A percentile compares a stretch with the other conserved stretches of the same genome.
phyloP scores from a whole-genome alignment of 2,888 invertebrate genomes.

The Amblyjoppa proteus region DNA sequence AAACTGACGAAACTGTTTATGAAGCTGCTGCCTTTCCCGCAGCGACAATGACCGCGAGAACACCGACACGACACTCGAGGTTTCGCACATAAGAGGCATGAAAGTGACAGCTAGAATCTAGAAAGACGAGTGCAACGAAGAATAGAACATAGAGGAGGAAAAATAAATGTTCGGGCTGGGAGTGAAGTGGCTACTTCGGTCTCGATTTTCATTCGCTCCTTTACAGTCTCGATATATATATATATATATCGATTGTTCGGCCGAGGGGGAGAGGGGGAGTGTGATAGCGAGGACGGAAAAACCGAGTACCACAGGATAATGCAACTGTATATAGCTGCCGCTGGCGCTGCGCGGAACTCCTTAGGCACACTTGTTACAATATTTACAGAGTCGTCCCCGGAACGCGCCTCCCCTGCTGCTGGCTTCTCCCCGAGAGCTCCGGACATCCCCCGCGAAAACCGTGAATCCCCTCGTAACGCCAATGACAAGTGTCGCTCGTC shows the following conservation, averaged over 20 bases:
- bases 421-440: conserved; percentile 53
- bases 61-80: conserved; percentile 41
- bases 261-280: conserved; percentile 60
- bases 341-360: conserved; percentile 40
- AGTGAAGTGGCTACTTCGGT: conserved; percentile 67
- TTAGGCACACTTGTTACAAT: conserved; percentile 84
- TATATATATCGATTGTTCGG: conserved; percentile 73
- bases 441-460: conserved; percentile 57
- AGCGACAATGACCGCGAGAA: conserved; percentile 72
- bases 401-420: conserved; percentile 74
- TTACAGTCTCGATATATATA: neutral
- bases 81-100: conserved; percentile 73
- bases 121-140: conserved; percentile 42
- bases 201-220: conserved; percentile 66
- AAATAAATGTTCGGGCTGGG: conserved; percentile 27
- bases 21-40: conserved; percentile 65
- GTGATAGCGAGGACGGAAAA: conserved; percentile 37
- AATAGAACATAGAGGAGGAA: conserved; percentile 26
- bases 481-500: conserved; percentile 80
- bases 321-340: conserved; percentile 30
- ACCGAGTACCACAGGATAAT: conserved; percentile 48
- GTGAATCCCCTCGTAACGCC: conserved; percentile 69
- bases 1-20: conserved; percentile 70
- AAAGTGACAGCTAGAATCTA: conserved; percentile 76
- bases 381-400: conserved; percentile 83